These are phyloP conservation scores for Epistrophe eligans DNA, from an alignment of 2,888 invertebrate species.

Conservation along the genomic window DNA sequence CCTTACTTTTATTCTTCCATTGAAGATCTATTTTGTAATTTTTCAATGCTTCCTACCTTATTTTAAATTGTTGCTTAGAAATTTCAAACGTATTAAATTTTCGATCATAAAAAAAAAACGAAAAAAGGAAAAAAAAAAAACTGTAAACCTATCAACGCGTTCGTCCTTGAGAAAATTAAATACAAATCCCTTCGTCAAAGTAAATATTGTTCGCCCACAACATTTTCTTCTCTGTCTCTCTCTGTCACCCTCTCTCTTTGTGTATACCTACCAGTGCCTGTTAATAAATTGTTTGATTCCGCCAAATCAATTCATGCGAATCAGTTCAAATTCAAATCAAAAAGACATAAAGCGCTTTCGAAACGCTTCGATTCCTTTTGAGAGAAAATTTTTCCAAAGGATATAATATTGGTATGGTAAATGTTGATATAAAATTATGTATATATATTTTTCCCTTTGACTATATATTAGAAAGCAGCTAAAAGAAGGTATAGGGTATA, in stretches of 20 bases:
- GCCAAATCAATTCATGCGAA: conserved; percentile 46
- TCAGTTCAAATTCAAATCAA: conserved; percentile 68
- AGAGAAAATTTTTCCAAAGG: conserved; percentile 4
- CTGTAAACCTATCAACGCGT: background rate
- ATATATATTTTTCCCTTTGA: conserved; percentile 54
- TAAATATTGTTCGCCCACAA: conserved; percentile 29
- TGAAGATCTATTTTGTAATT: too few relatives aligned
- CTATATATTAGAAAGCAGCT: background rate
- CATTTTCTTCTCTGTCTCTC: background rate
- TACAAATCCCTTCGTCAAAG: conserved; percentile 62
- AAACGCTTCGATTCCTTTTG: conserved; percentile 32
- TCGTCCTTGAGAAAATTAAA: conserved; percentile 44
- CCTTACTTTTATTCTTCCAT: too few relatives aligned
- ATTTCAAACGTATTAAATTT: background rate
- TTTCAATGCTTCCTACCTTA: background rate
- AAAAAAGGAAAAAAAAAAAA: background rate
- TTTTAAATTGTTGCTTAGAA: background rate
- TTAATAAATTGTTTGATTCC: conserved; percentile 33
- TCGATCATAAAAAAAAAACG: background rate
- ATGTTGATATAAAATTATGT: conserved; percentile 63
- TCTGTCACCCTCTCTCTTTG: background rate
- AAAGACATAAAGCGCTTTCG: conserved; percentile 63
- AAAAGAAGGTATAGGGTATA: background rate
- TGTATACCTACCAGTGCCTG: background rate
- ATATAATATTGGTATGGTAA: conserved; percentile 52